These are phyloP conservation scores for Papilio dardanus DNA, from an alignment of 1,140 invertebrate species.

Conservation along the genomic window DNA sequence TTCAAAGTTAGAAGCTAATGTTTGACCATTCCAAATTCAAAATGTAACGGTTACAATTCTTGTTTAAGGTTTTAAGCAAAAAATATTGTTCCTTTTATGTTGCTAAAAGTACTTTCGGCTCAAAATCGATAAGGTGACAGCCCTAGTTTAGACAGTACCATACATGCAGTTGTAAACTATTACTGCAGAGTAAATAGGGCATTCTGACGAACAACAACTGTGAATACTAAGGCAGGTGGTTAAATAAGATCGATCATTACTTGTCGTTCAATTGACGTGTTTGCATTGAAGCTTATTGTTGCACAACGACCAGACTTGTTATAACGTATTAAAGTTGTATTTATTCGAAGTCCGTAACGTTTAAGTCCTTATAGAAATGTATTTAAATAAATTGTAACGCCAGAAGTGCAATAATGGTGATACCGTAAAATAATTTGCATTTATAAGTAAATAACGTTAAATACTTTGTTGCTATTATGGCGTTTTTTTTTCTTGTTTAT, in stretches of 20 bases:
- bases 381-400: not conserved
- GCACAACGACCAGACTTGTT: not conserved
- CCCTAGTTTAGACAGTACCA: not conserved
- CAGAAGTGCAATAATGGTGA: constrained; percentile 24
- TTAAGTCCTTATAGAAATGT: constrained; percentile 18
- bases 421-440: not conserved
- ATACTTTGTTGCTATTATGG: not conserved
- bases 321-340: constrained; percentile 2
- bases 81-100: no score
- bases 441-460: not conserved
- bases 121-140: not conserved
- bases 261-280: constrained; percentile 1
- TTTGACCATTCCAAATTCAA: no score
- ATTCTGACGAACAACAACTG: constrained; percentile 2
- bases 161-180: not conserved
- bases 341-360: constrained; percentile 10
- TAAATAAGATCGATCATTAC: constrained; percentile 29
- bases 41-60: no score
- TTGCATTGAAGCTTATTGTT: constrained; percentile 21
- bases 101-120: no score
- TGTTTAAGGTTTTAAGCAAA: no score
- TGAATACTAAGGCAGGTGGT: not conserved
- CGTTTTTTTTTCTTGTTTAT: no score
- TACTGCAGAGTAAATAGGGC: not conserved
- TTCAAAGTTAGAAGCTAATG: no score